Evolutionary conservation across 2,888 invertebrate genomes (phyloP).

Genomic region (Dermolepida albohirtum): DNA sequence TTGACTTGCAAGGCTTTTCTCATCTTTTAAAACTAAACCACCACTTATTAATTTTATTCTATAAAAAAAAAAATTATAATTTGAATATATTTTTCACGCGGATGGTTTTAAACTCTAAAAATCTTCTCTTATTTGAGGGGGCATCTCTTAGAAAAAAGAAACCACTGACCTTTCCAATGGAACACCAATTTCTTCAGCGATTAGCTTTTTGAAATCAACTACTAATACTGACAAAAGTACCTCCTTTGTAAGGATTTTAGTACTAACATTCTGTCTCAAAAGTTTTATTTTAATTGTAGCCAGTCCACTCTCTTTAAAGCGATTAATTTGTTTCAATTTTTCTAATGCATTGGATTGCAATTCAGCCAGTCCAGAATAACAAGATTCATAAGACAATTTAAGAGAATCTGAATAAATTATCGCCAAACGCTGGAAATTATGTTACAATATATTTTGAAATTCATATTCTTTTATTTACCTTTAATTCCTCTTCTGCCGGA

Average conservation of each 20-base stretch:
- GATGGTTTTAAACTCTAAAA: not conserved
- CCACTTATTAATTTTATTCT: conserved; percentile 77
- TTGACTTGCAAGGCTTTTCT: conserved; percentile 68
- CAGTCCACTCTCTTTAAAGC: conserved; percentile 77
- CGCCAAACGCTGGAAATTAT: conserved; percentile 71
- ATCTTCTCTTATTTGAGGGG: not conserved
- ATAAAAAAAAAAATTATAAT: conserved; percentile 47
- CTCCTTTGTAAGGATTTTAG: conserved; percentile 68
- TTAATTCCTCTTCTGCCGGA: conserved; percentile 64
- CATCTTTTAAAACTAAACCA: conserved; percentile 73
- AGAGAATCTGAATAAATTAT: conserved; percentile 70
- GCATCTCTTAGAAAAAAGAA: not conserved
- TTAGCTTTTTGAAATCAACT: conserved; percentile 68
- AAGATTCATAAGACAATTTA: conserved; percentile 66
- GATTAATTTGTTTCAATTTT: conserved; percentile 76
- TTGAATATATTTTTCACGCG: not conserved
- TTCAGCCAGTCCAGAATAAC: conserved; percentile 71
- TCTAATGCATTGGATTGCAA: conserved; percentile 78
- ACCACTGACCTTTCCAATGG: conserved; percentile 62
- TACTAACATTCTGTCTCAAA: conserved; percentile 68
- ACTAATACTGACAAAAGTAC: conserved; percentile 69
- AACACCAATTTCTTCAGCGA: conserved; percentile 67
- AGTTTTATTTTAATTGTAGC: conserved; percentile 80
- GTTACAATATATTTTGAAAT: not conserved
- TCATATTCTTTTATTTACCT: conserved; percentile 62